Evolutionary conservation across 2,888 invertebrate species (phyloP).

Genomic region (Coenonympha glycerion): DNA sequence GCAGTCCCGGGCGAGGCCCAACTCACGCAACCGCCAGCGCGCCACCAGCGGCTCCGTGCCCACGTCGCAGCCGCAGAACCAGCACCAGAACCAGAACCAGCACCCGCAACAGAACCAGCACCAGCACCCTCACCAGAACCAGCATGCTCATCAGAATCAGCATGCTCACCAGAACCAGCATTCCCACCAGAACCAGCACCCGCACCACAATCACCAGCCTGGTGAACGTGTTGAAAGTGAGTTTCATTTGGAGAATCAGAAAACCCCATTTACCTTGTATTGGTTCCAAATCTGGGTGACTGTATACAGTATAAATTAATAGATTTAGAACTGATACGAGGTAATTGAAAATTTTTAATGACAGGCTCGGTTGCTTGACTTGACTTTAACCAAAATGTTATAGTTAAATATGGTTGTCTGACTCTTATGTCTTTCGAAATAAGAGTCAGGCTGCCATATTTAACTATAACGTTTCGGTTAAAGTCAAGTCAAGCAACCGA

Average conservation of each 20-base stretch:
- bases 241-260: not conserved
- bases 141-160: constrained; percentile 13
- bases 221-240: constrained; percentile 34
- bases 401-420: too few species aligned
- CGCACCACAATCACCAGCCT: constrained; percentile 42
- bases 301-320: too few species aligned
- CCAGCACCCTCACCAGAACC: constrained; percentile 24
- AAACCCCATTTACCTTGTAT: too few species aligned
- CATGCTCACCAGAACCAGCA: constrained; percentile 49
- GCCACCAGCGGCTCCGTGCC: constrained; percentile 38
- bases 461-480: too few species aligned
- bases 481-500: too few species aligned
- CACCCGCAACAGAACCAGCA: constrained; percentile 47
- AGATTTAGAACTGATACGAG: too few species aligned
- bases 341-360: too few species aligned
- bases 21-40: constrained; percentile 45
- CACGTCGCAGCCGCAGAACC: constrained; percentile 40
- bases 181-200: constrained; percentile 43
- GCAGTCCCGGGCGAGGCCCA: constrained; percentile 37
- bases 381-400: too few species aligned
- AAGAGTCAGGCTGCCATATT: too few species aligned
- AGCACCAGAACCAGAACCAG: constrained; percentile 39
- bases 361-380: too few species aligned
- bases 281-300: too few species aligned
- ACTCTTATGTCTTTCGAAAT: too few species aligned